phyloP scores from a whole-genome alignment of 2,888 invertebrate genomes.

The Drosophila anceps region DNA sequence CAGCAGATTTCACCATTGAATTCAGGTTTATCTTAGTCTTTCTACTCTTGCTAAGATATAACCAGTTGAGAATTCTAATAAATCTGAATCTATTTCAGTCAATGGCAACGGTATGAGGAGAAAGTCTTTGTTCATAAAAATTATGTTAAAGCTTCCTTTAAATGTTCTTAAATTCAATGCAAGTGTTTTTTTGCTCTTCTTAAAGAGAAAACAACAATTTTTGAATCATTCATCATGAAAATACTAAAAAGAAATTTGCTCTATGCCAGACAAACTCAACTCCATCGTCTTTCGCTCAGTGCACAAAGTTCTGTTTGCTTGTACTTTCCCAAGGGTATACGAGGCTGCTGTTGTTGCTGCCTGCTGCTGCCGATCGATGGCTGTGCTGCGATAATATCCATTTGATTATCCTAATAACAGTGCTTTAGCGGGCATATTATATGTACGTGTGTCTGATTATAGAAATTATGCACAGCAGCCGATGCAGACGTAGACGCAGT shows the following conservation, averaged over 20 bases:
- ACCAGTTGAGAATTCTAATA: too few relatives aligned
- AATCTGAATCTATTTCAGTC: too few relatives aligned
- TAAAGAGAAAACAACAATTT: too few relatives aligned
- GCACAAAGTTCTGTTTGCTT: not conserved
- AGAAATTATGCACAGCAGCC: constrained; percentile 82
- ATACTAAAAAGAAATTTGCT: not conserved
- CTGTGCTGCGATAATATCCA: constrained; percentile 84
- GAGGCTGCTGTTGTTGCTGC: constrained; percentile 2
- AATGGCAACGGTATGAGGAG: too few relatives aligned
- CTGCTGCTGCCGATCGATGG: constrained; percentile 66
- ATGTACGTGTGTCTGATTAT: constrained; percentile 86
- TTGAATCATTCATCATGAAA: too few relatives aligned
- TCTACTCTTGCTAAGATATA: too few relatives aligned
- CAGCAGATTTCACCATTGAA: too few relatives aligned
- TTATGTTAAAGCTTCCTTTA: too few relatives aligned
- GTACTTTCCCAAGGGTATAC: constrained; percentile 43
- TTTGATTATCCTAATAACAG: constrained; percentile 86
- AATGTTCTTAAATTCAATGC: too few relatives aligned
- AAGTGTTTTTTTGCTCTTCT: too few relatives aligned
- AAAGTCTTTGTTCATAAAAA: too few relatives aligned
- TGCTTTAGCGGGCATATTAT: constrained; percentile 85
- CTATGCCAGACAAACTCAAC: not conserved
- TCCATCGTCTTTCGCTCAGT: not conserved
- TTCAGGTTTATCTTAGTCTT: too few relatives aligned
- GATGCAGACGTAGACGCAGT: constrained; percentile 13